These are phyloP conservation scores for Cathartes aura DNA, from an alignment of 2,113 vertebrate species.

Conservation along the genomic window DNA sequence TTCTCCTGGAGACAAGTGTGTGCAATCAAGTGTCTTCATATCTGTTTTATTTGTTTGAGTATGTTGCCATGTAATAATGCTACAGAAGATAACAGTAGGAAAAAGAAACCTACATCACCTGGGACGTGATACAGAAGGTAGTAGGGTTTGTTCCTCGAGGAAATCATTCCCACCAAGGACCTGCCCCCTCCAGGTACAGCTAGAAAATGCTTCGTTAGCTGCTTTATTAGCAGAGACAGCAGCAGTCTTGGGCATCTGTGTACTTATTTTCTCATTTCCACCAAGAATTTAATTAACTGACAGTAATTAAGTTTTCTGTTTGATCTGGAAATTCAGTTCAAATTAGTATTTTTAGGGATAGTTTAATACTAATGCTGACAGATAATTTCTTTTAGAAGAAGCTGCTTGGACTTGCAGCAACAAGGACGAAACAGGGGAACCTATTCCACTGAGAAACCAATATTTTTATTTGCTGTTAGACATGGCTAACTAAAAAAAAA, in stretches of 20 bases:
- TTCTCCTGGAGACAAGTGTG: background rate
- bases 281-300: slow-evolving; percentile 49
- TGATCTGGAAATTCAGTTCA: slow-evolving; percentile 37
- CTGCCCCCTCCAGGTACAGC: background rate
- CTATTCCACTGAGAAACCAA: background rate
- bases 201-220: background rate
- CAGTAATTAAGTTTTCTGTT: slow-evolving; percentile 58
- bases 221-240: slow-evolving; percentile 11
- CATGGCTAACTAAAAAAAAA: background rate
- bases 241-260: slow-evolving; percentile 13
- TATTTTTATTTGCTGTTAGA: background rate
- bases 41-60: background rate
- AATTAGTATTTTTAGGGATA: slow-evolving; percentile 31
- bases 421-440: background rate
- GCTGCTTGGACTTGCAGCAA: background rate
- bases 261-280: slow-evolving; percentile 43
- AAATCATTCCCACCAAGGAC: background rate
- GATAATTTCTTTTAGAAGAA: background rate
- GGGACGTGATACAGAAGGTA: background rate
- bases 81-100: background rate
- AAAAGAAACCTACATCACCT: background rate
- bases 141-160: background rate
- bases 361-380: slow-evolving; percentile 2
- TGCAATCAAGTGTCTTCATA: background rate
- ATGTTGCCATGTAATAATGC: background rate